Evolutionary conservation across 2,888 invertebrate species (phyloP).

Genomic region (Panopea generosa): DNA sequence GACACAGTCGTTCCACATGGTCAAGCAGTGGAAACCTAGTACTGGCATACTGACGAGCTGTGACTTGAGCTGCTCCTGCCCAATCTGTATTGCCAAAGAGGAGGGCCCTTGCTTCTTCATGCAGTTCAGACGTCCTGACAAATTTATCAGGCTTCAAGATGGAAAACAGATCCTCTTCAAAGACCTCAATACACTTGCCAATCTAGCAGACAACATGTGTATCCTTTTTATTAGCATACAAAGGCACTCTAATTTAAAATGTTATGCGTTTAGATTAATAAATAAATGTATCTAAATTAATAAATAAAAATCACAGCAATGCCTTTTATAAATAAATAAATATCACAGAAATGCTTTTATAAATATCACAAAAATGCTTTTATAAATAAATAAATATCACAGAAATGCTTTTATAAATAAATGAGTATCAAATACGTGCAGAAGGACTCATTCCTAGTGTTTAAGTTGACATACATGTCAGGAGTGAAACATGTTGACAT

Average conservation of each 20-base stretch:
- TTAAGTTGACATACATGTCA: no score
- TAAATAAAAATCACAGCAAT: no score
- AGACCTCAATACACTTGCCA: not conserved
- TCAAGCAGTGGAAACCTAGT: not conserved
- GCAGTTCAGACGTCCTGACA: conserved; percentile 2
- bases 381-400: not conserved
- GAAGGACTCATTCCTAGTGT: no score
- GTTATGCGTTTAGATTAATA: not conserved
- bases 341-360: no score
- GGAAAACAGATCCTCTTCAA: conserved; percentile 2
- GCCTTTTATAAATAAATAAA: no score
- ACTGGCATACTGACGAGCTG: conserved; percentile 16
- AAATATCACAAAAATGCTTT: not conserved
- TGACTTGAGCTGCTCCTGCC: conserved; percentile 39
- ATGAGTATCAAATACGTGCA: not conserved
- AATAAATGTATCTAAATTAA: not conserved
- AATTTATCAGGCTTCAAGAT: conserved; percentile 1
- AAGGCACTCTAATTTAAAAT: not conserved
- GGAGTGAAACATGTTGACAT: no score
- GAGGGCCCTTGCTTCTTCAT: conserved; percentile 33
- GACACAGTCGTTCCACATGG: conserved; percentile 26
- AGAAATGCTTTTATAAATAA: not conserved
- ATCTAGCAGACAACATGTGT: not conserved
- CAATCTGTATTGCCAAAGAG: conserved; percentile 19
- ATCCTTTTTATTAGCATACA: no score